These are phyloP conservation scores for Oegoconia quadripuncta DNA, from an alignment of 2,888 invertebrate species.

Conservation along the genomic window DNA sequence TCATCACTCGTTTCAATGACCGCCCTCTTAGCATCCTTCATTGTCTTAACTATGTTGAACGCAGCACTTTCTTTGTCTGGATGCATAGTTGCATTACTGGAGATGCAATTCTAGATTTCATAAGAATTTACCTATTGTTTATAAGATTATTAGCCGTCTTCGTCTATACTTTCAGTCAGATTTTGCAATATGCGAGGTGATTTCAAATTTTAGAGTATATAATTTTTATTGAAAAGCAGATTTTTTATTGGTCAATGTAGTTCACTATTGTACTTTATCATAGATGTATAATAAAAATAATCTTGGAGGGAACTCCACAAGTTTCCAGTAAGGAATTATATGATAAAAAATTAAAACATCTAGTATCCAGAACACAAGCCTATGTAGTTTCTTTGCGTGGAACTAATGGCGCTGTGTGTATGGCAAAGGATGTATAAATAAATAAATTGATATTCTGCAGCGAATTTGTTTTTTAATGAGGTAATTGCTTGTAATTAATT, in stretches of 20 bases:
- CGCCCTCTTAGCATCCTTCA: conserved; percentile 35
- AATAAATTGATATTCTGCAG: too few relatives aligned
- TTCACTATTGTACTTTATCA: too few relatives aligned
- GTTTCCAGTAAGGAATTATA: too few relatives aligned
- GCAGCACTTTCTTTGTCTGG: conserved; percentile 34
- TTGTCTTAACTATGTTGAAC: conserved; percentile 39
- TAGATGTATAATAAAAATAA: too few relatives aligned
- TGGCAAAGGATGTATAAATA: too few relatives aligned
- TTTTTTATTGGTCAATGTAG: too few relatives aligned
- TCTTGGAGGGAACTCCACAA: too few relatives aligned
- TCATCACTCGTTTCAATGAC: conserved; percentile 38
- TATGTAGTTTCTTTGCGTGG: too few relatives aligned
- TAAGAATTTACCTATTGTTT: conserved; percentile 29
- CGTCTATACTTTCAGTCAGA: conserved; percentile 8
- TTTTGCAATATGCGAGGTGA: not conserved
- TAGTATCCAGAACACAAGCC: too few relatives aligned
- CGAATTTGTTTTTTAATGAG: not conserved
- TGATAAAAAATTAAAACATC: too few relatives aligned
- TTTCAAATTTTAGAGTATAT: not conserved
- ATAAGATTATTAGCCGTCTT: too few relatives aligned
- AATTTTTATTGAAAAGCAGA: not conserved
- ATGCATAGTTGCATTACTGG: conserved; percentile 8
- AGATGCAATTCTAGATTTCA: conserved; percentile 32
- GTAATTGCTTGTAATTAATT: not conserved
- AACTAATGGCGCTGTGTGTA: too few relatives aligned